Conservation (phyloP, 2,113 vertebrate genomes). For the Hippopotamus amphibius region DNA sequence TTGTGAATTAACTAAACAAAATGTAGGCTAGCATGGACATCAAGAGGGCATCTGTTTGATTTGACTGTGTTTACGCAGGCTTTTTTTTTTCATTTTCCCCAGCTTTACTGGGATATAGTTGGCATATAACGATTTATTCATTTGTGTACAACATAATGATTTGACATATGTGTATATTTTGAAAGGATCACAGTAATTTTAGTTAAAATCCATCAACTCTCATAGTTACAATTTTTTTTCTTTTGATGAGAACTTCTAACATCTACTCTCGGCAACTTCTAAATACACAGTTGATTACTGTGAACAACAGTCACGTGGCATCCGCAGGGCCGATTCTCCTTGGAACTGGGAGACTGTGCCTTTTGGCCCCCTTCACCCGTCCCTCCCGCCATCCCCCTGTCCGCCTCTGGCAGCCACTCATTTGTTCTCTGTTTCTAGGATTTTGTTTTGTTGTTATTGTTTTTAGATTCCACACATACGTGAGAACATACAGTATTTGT, state of each 20-base stretch:
- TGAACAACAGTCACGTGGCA: background rate
- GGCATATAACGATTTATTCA: background rate
- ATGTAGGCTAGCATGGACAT: background rate
- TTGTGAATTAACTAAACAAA: background rate
- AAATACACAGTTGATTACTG: background rate
- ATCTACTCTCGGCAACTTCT: background rate
- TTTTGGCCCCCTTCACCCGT: rapidly evolving
- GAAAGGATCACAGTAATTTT: background rate
- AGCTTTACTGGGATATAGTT: background rate
- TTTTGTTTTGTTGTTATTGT: too few species aligned
- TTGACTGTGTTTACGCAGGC: rapidly evolving
- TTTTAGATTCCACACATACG: background rate
- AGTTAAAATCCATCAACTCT: too few species aligned
- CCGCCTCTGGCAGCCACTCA: too few species aligned
- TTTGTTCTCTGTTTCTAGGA: background rate
- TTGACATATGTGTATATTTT: rapidly evolving
- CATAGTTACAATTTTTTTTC: background rate
- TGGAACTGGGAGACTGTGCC: background rate
- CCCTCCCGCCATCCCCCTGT: rapidly evolving
- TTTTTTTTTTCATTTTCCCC: background rate
- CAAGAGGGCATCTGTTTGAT: background rate
- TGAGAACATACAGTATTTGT: background rate
- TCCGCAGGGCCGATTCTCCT: too few species aligned
- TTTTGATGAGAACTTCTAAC: background rate
- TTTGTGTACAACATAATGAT: too few species aligned